These are phyloP conservation scores for Syngnathus floridae DNA, from an alignment of 2,113 vertebrate genomes.

Conservation along the genomic window DNA sequence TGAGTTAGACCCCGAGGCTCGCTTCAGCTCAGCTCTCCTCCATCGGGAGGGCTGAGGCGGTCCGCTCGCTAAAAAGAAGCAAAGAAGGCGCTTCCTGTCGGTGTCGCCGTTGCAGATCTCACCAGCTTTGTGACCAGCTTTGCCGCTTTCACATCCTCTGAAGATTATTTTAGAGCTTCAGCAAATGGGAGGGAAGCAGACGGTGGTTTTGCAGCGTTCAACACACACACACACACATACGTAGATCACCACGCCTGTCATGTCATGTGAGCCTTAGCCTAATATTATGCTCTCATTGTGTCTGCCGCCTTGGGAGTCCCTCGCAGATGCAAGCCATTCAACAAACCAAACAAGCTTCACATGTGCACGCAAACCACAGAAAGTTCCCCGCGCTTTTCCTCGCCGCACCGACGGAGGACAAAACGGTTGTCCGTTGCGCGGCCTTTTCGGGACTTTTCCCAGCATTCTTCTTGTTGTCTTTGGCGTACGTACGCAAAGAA, in stretches of 20 bases:
- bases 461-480: conserved; percentile 38
- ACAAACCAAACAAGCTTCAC: conserved; percentile 24
- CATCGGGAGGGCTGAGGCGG: conserved; percentile 59
- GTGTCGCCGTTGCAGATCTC: conserved; percentile 56
- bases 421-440: conserved; percentile 19
- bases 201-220: conserved; percentile 45
- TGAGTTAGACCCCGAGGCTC: conserved; percentile 59
- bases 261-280: conserved; percentile 49
- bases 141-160: conserved; percentile 28
- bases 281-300: conserved; percentile 60
- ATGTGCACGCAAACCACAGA: conserved; percentile 35
- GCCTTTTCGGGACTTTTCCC: conserved; percentile 30
- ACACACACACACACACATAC: conserved; percentile 23
- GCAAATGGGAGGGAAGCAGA: conserved; percentile 39
- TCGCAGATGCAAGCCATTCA: conserved; percentile 23
- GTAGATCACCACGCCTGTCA: neutral
- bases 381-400: conserved; percentile 32
- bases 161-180: conserved; percentile 35
- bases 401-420: conserved; percentile 15
- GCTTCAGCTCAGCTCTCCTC: conserved; percentile 49
- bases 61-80: conserved; percentile 57
- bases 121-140: conserved; percentile 36
- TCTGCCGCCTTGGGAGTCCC: conserved; percentile 47
- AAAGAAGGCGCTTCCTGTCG: conserved; percentile 72
- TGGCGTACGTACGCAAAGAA: conserved; percentile 31